A percentile compares a stretch with the other conserved stretches of the same genome.
Conservation (phyloP, 2,888 invertebrate genomes). For the Nemurella pictetii region DNA sequence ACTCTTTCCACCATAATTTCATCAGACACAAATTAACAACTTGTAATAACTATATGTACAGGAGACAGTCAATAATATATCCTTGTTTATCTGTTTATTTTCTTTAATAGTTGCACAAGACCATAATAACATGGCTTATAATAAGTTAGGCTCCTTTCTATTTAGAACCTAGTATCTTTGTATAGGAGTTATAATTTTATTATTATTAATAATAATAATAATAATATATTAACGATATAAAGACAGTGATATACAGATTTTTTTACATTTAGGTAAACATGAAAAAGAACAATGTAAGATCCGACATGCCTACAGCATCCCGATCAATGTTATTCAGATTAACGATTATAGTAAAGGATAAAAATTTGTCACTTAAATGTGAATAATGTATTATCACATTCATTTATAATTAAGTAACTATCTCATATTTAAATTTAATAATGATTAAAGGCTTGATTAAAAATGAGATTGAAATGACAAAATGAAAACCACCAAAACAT, state of each 20-base stretch:
- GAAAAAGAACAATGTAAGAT: background rate
- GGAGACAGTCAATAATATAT: too few relatives aligned
- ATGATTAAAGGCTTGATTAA: background rate
- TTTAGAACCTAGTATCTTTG: background rate
- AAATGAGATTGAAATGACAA: background rate
- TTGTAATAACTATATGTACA: too few relatives aligned
- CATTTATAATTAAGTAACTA: background rate
- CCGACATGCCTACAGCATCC: background rate
- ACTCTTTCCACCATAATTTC: too few relatives aligned
- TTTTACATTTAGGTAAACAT: background rate
- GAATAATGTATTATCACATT: background rate
- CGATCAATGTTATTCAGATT: background rate
- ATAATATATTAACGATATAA: background rate
- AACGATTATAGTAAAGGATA: background rate
- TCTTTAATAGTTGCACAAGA: conserved; percentile 9
- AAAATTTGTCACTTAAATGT: background rate
- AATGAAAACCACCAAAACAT: background rate
- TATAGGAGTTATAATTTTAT: background rate
- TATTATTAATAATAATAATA: background rate
- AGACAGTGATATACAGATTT: background rate
- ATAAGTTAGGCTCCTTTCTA: background rate
- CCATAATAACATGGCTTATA: background rate
- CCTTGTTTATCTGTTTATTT: background rate
- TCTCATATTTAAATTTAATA: background rate
- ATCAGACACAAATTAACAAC: too few relatives aligned